phyloP scores from a whole-genome alignment of 2,888 invertebrate genomes.

The Acanthosoma haemorrhoidale region DNA sequence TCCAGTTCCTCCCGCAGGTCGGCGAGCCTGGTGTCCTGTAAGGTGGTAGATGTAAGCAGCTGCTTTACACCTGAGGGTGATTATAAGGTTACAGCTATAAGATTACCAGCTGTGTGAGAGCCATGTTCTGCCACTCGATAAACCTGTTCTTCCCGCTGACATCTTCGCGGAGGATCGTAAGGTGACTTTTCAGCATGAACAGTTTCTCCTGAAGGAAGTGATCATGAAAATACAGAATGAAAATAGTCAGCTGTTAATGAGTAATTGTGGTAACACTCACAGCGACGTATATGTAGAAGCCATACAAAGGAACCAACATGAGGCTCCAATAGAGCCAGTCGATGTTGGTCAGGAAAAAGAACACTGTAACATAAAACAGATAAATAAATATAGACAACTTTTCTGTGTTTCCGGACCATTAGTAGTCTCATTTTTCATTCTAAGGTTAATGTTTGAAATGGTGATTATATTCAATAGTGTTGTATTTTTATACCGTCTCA shows the following conservation, averaged over 20 bases:
- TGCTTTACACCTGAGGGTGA: no score
- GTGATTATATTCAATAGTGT: no score
- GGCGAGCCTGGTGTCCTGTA: background rate
- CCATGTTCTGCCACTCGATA: conserved; percentile 2
- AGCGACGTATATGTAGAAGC: background rate
- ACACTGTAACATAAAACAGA: background rate
- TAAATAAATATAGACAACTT: background rate
- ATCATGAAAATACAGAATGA: no score
- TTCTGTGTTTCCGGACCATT: no score
- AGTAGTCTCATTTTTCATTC: no score
- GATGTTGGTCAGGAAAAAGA: background rate
- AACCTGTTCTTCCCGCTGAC: background rate
- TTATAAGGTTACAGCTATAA: no score
- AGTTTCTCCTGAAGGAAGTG: background rate
- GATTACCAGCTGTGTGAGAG: background rate
- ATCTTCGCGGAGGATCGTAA: background rate
- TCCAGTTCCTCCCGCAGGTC: background rate
- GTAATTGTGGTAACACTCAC: background rate
- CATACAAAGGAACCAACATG: background rate
- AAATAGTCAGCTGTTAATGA: no score
- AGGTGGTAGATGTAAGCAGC: no score
- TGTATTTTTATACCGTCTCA: no score
- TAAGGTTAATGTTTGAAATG: no score
- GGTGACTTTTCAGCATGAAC: background rate
- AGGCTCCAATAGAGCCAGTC: conserved; percentile 12